These are phyloP conservation scores for Saxidomus purpurata DNA, from an alignment of 1,140 invertebrate species.

Conservation along the genomic window DNA sequence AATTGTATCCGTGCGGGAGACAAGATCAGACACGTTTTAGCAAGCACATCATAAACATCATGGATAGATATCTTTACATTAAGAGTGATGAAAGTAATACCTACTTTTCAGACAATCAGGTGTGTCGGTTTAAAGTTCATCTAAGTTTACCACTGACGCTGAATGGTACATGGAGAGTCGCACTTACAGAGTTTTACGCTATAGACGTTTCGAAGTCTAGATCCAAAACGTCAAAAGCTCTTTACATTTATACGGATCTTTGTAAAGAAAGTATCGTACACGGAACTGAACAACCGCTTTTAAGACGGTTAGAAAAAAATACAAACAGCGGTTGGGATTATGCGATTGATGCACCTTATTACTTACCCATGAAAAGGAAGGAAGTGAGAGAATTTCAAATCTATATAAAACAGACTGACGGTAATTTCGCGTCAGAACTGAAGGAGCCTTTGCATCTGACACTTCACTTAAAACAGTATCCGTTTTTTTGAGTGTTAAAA, in stretches of 20 bases:
- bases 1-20: not conserved
- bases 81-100: constrained; percentile 43
- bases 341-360: constrained; percentile 37
- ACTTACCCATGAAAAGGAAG: constrained; percentile 41
- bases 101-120: constrained; percentile 49
- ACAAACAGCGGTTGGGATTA: constrained; percentile 34
- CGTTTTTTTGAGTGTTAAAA: constrained; percentile 4
- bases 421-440: constrained; percentile 11
- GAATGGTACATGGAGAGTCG: constrained; percentile 39
- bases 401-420: constrained; percentile 37
- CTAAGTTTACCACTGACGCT: constrained; percentile 19
- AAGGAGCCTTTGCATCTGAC: constrained; percentile 5
- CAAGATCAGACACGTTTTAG: constrained; percentile 2
- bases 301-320: constrained; percentile 47
- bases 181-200: constrained; percentile 36
- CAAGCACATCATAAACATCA: not conserved
- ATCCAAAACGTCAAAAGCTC: not conserved
- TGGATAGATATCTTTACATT: constrained; percentile 35
- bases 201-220: not conserved
- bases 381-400: constrained; percentile 54
- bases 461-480: constrained; percentile 62
- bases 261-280: constrained; percentile 54
- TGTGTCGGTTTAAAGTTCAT: constrained; percentile 46
- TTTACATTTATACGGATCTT: constrained; percentile 51
- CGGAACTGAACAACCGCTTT: constrained; percentile 31